These are phyloP conservation scores for Brachionus plicatilis DNA, from an alignment of 1,140 invertebrate genomes.

Conservation along the genomic window DNA sequence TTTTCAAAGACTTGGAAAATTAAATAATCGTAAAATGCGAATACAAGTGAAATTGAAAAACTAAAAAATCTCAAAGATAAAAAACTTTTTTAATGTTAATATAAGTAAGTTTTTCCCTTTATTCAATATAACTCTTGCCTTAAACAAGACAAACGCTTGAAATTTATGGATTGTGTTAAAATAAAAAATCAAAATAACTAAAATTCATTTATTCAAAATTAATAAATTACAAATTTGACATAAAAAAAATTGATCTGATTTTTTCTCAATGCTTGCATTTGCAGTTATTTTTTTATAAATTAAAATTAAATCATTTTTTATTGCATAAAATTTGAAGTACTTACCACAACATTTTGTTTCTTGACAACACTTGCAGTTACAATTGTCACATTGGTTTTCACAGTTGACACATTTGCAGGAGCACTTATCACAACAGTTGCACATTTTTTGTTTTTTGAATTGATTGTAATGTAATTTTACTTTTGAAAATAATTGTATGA, in stretches of 20 bases:
- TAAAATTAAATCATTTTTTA: too few relatives aligned
- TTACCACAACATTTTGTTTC: slow-evolving; percentile 16
- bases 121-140: too few relatives aligned
- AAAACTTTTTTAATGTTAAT: too few relatives aligned
- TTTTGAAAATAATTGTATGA: neutral
- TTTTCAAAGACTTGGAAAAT: too few relatives aligned
- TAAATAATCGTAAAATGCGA: too few relatives aligned
- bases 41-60: too few relatives aligned
- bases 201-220: neutral
- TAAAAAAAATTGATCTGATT: neutral
- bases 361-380: neutral
- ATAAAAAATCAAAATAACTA: neutral
- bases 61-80: too few relatives aligned
- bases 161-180: too few relatives aligned
- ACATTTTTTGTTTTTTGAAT: neutral
- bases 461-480: too few relatives aligned
- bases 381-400: neutral
- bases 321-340: neutral
- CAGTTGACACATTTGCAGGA: slow-evolving; percentile 1
- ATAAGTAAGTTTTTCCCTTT: too few relatives aligned
- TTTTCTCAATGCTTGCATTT: neutral
- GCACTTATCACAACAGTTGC: slow-evolving; percentile 32
- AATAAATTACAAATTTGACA: neutral
- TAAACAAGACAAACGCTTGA: too few relatives aligned
- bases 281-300: neutral